Evolutionary conservation across 2,797 vertebrate species (phyloP).

Genomic region (Sarcophilus harrisii): DNA sequence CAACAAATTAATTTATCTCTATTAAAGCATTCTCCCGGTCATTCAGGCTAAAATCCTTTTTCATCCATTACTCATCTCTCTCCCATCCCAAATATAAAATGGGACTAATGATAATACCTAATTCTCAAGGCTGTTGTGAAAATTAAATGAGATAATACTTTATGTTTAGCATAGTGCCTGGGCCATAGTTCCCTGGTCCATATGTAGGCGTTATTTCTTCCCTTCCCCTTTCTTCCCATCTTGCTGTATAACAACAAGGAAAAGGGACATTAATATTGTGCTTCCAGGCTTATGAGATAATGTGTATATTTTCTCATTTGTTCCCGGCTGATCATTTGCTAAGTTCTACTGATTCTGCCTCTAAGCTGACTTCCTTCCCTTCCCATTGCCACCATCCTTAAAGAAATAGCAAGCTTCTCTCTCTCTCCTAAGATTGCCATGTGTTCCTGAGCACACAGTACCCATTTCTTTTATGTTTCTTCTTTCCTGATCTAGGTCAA

Average conservation of each 20-base stretch:
- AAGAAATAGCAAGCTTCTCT: background rate
- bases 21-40: background rate
- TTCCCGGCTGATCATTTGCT: background rate
- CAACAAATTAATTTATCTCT: background rate
- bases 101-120: background rate
- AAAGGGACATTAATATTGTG: background rate
- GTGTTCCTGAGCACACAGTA: background rate
- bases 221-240: background rate
- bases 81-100: background rate
- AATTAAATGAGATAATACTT: background rate
- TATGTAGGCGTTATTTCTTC: background rate
- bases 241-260: background rate
- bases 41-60: background rate
- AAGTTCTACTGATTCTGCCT: background rate
- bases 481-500: background rate
- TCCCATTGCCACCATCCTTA: background rate
- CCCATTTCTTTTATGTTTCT: background rate
- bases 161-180: background rate
- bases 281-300: background rate
- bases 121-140: background rate
- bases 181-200: background rate
- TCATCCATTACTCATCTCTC: background rate
- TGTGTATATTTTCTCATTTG: background rate
- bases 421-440: background rate
- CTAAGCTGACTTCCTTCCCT: background rate